Conservation (phyloP, 1,140 invertebrate species). For the Anoplophora glabripennis region DNA sequence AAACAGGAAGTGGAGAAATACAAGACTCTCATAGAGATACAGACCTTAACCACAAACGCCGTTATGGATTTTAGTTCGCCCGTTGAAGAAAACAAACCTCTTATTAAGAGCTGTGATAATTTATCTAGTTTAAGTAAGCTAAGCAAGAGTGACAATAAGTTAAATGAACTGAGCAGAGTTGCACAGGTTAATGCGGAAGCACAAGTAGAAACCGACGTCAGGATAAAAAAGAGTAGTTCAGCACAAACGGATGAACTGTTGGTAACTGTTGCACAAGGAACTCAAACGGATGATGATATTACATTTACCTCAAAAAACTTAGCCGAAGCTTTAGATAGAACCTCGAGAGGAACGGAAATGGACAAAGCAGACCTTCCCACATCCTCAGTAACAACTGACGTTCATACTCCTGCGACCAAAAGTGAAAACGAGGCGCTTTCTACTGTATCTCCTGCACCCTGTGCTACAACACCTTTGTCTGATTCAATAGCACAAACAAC, state of each 20-base stretch:
- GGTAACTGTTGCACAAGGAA: slow-evolving; percentile 15
- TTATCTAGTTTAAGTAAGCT: slow-evolving; percentile 40
- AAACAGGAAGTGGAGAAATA: slow-evolving; percentile 56
- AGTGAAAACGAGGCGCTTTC: too few relatives aligned
- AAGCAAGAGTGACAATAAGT: neutral
- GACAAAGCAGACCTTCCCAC: neutral
- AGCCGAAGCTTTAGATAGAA: too few relatives aligned
- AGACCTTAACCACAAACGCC: slow-evolving; percentile 53
- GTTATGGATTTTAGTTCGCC: slow-evolving; percentile 52
- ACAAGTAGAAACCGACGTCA: neutral
- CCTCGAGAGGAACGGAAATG: slow-evolving; percentile 3
- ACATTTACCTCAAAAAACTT: too few relatives aligned
- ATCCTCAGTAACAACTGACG: too few relatives aligned
- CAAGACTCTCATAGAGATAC: slow-evolving; percentile 54
- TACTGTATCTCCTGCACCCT: too few relatives aligned
- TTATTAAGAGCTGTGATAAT: slow-evolving; percentile 49
- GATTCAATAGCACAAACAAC: neutral
- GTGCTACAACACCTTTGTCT: too few relatives aligned
- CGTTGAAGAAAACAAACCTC: slow-evolving; percentile 40
- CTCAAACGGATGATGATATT: slow-evolving; percentile 14
- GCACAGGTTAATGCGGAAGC: neutral
- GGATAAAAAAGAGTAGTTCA: neutral
- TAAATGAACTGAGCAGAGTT: neutral
- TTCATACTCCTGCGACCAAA: too few relatives aligned
- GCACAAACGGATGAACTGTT: slow-evolving; percentile 11